Evolutionary conservation across 2,113 vertebrate species (phyloP).

Genomic region (Myotis davidii): DNA sequence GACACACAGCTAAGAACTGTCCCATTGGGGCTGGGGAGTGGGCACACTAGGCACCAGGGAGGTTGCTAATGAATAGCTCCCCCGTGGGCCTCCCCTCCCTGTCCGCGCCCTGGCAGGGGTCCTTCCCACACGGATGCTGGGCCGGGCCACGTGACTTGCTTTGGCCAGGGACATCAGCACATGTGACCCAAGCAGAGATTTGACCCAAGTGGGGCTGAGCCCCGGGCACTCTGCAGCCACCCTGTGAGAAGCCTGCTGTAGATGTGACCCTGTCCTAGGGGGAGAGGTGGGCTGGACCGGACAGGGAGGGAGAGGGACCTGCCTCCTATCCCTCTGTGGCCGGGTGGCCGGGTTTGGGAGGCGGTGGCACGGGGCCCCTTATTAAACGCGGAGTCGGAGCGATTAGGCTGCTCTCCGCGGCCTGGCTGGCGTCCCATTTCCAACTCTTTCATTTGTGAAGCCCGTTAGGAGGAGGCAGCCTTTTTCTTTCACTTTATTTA

Average conservation of each 20-base stretch:
- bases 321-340: neutral
- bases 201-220: neutral
- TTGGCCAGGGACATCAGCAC: neutral
- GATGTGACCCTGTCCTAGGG: neutral
- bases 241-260: neutral
- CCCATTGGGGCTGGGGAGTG: fast-evolving
- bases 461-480: neutral
- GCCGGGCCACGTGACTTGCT: neutral
- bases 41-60: fast-evolving
- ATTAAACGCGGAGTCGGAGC: neutral
- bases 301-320: neutral
- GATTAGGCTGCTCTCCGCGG: neutral
- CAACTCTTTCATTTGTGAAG: neutral
- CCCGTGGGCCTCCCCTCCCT: neutral
- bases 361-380: fast-evolving
- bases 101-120: fast-evolving
- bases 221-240: fast-evolving
- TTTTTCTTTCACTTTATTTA: neutral
- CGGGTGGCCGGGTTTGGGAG: fast-evolving
- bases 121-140: neutral
- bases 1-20: fast-evolving
- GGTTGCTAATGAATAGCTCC: neutral
- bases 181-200: neutral
- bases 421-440: neutral
- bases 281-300: fast-evolving